These are phyloP conservation scores for Platynereis dumerilii DNA, from an alignment of 2,888 invertebrate species.

Conservation along the genomic window DNA sequence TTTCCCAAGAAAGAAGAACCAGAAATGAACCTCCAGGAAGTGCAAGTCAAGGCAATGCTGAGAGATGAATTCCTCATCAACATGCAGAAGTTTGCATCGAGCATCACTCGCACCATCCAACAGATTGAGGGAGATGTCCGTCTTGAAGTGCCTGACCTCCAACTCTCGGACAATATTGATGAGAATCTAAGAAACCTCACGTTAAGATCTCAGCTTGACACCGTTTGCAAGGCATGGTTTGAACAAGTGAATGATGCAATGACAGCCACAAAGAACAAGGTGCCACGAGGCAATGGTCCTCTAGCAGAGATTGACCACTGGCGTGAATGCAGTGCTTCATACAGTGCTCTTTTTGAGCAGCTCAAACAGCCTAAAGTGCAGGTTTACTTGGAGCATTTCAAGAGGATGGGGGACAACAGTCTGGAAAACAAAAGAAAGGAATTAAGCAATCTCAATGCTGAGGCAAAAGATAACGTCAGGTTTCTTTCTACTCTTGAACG, in stretches of 20 bases:
- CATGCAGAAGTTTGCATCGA: slow-evolving; percentile 67
- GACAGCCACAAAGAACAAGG: slow-evolving; percentile 54
- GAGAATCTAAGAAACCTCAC: slow-evolving; percentile 58
- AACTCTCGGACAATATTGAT: slow-evolving; percentile 51
- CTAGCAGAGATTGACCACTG: slow-evolving; percentile 86
- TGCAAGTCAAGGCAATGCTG: slow-evolving; percentile 51
- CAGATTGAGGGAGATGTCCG: slow-evolving; percentile 78
- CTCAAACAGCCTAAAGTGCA: slow-evolving; percentile 74
- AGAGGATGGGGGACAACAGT: slow-evolving; percentile 64
- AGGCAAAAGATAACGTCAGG: slow-evolving; percentile 79
- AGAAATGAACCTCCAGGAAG: slow-evolving; percentile 28
- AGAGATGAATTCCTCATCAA: slow-evolving; percentile 67
- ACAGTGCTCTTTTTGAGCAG: slow-evolving; percentile 82
- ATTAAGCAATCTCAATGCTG: slow-evolving; percentile 72
- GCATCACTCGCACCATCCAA: slow-evolving; percentile 73
- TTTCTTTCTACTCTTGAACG: slow-evolving; percentile 78
- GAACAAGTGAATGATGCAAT: slow-evolving; percentile 55
- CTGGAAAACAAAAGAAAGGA: slow-evolving; percentile 72
- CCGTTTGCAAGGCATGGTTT: slow-evolving; percentile 69
- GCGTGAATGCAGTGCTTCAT: slow-evolving; percentile 79
- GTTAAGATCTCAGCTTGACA: slow-evolving; percentile 65
- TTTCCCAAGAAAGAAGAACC: slow-evolving; percentile 15
- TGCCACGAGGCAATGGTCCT: slow-evolving; percentile 75
- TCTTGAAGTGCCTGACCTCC: slow-evolving; percentile 34
- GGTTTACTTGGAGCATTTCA: slow-evolving; percentile 70